A percentile compares a stretch with the other conserved stretches of the same genome.
These are phyloP conservation scores for Tachina fera DNA, from an alignment of 2,888 invertebrate species.

Conservation along the genomic window DNA sequence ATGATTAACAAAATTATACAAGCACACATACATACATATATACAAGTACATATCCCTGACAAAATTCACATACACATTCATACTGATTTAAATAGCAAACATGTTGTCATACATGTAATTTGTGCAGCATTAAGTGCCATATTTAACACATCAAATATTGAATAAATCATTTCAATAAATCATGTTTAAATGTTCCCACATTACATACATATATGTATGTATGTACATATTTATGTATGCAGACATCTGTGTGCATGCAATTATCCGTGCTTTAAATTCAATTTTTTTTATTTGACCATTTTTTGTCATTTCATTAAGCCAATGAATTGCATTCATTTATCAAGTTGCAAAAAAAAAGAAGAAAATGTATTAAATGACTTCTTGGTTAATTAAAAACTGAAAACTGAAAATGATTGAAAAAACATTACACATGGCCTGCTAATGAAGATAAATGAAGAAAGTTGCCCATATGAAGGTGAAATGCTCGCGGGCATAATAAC, in stretches of 20 bases:
- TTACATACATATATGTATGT: no score
- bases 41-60: background rate
- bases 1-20: conserved; percentile 22
- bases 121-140: conserved; percentile 68
- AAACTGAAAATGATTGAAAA: conserved; percentile 40
- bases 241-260: background rate
- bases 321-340: conserved; percentile 54
- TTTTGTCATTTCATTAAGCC: conserved; percentile 61
- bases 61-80: background rate
- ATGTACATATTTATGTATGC: no score
- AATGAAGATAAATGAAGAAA: conserved; percentile 43
- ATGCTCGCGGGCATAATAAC: background rate
- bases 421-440: background rate
- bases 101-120: conserved; percentile 49
- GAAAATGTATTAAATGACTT: conserved; percentile 31
- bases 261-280: background rate
- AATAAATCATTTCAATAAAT: conserved; percentile 59
- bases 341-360: conserved; percentile 8
- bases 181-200: conserved; percentile 2
- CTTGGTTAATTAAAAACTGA: conserved; percentile 63
- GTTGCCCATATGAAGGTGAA: background rate
- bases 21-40: background rate
- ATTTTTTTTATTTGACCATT: conserved; percentile 34
- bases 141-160: conserved; percentile 70
- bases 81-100: background rate